phyloP scores from a whole-genome alignment of 1,140 invertebrate species.

The Bemisia tabaci region DNA sequence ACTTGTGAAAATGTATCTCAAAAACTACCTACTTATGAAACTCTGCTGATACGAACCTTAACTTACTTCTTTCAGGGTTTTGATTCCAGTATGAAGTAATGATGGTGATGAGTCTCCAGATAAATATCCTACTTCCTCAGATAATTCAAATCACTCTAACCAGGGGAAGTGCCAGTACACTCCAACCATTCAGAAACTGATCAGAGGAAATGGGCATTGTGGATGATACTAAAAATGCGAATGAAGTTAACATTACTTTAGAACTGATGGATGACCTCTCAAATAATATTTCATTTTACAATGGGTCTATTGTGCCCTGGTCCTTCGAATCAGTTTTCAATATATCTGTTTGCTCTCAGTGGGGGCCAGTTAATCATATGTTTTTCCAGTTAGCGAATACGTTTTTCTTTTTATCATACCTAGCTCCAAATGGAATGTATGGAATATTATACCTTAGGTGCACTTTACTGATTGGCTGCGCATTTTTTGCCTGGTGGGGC shows the following conservation, averaged over 20 bases:
- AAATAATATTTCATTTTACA: background rate
- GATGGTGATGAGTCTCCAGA: no score
- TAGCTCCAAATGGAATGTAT: constrained; percentile 61
- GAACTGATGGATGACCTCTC: background rate
- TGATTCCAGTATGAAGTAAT: no score
- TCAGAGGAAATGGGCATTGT: background rate
- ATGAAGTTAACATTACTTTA: background rate
- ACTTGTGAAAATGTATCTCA: no score
- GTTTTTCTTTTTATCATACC: constrained; percentile 63
- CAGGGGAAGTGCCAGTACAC: no score
- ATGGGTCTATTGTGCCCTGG: background rate
- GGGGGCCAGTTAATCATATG: constrained; percentile 46
- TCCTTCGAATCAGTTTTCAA: background rate
- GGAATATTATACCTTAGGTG: constrained; percentile 64
- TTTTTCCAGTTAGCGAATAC: constrained; percentile 73
- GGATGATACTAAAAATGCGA: background rate
- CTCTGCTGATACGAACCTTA: no score
- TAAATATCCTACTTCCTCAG: no score
- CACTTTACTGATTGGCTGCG: constrained; percentile 58
- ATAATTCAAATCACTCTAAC: no score
- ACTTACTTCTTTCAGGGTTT: no score
- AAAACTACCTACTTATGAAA: no score
- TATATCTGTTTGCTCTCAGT: constrained; percentile 27
- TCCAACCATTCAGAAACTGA: no score
- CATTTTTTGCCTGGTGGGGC: constrained; percentile 64